Base-by-base conservation (phyloP, 2,113 vertebrate species). In the Actinemys pallida region DNA sequence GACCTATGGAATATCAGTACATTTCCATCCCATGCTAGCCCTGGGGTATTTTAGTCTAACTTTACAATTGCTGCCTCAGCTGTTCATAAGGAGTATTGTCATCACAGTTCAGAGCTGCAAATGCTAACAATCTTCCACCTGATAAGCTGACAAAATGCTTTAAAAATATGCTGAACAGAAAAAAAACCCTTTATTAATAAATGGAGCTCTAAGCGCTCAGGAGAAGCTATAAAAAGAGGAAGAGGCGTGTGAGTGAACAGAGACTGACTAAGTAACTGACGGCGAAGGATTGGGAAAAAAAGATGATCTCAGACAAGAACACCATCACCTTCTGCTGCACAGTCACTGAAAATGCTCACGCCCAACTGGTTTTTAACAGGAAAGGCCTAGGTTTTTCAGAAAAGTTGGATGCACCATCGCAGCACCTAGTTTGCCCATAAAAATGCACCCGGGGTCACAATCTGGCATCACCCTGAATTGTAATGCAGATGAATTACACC, bases 161-260 rank as follows among this genome's bases (percentile, higher is more conserved):
- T 45, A 65, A 29, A 29, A 59, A 81, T 1, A 2, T 5, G 53
- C n/a, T 25, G 27, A 93, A 81, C 81, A 86, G 81, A 25, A 85
- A 84, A 82, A 87, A 84, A 83, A 95, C 56, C 29, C 62, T 92
- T 95, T 93, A 72, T 88, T 91, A 90, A 86, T 93, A 86, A 95
- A 92, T 93, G 45, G 56, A 1, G 10, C 83, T 90, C 62, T 81
- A 54, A 72, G 78, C 89, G 14, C 49, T 0, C 1, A 89, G 83
- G 89, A 49, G 81, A 90, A 94, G 45, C 85, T 84, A 50, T 62
- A 85, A 94, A 93, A 96, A 93, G 90, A 84, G 53, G 50, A 95
- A 53, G 6, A 76, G 80, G 82, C 56, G 96, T 94, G 59, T 86
- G 62, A 95, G 82, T 0, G 13, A 90, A 79, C 3, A 82, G 84